Evolutionary conservation across 2,888 invertebrate genomes (phyloP).

Genomic region (Sphinx pinastri): DNA sequence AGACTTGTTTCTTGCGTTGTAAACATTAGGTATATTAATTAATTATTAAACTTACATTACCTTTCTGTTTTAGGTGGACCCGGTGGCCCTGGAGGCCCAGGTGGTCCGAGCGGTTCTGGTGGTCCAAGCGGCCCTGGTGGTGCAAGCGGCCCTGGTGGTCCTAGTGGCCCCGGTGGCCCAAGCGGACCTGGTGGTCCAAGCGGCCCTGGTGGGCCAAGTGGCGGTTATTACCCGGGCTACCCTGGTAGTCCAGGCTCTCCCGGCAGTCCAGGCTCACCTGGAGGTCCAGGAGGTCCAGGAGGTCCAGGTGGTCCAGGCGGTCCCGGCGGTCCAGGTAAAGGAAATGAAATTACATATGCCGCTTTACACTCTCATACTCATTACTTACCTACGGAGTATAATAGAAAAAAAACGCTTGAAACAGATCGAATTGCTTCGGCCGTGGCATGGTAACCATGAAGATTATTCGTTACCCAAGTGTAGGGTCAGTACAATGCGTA

Average conservation of each 20-base stretch:
- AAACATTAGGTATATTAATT: background rate
- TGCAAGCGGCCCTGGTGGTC: slow-evolving; percentile 30
- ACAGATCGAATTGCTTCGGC: too few species aligned
- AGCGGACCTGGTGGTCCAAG: background rate
- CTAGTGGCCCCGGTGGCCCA: slow-evolving; percentile 29
- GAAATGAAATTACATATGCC: background rate
- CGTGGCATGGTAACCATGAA: too few species aligned
- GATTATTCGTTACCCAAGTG: too few species aligned
- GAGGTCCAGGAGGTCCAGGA: slow-evolving; percentile 47
- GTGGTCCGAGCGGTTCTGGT: slow-evolving; percentile 38
- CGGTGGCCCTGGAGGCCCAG: slow-evolving; percentile 32
- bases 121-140: slow-evolving; percentile 34
- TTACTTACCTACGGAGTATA: too few species aligned
- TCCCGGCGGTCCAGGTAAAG: slow-evolving; percentile 53
- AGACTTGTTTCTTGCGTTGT: background rate
- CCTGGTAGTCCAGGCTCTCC: slow-evolving; percentile 44
- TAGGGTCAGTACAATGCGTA: too few species aligned
- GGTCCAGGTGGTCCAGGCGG: slow-evolving; percentile 51
- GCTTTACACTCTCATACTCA: too few species aligned
- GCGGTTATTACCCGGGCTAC: slow-evolving; percentile 41
- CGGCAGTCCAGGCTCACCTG: slow-evolving; percentile 50
- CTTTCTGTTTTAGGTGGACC: slow-evolving; percentile 9
- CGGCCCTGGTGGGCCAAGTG: slow-evolving; percentile 3
- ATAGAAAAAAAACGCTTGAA: too few species aligned
- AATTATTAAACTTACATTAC: background rate